A percentile compares a stretch with the other conserved stretches of the same genome.
phyloP scores from a whole-genome alignment of 2,797 vertebrate species.

The Loris lydekkerianus region DNA sequence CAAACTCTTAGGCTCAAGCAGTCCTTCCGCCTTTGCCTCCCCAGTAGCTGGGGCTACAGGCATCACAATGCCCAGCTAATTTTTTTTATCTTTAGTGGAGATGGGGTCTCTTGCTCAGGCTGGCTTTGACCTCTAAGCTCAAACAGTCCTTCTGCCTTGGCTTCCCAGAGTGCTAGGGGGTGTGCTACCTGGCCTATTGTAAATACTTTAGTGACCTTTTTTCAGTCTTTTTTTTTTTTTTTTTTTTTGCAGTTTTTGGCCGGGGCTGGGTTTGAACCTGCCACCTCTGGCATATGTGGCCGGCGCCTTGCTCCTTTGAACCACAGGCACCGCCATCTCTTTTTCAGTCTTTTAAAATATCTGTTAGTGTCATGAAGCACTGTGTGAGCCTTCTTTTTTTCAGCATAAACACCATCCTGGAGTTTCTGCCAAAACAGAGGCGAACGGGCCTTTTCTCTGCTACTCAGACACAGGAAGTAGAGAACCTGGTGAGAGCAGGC shows the following conservation, averaged over 20 bases:
- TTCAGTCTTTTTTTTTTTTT: no score
- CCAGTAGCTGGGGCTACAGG: neutral
- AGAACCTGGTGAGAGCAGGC: slow-evolving; percentile 97
- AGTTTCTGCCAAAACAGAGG: slow-evolving; percentile 95
- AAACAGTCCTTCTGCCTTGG: neutral
- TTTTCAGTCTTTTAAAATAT: neutral
- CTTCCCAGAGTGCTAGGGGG: neutral
- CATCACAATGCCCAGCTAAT: neutral
- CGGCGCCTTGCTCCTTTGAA: no score
- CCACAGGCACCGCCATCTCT: neutral
- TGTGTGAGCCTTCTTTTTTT: neutral
- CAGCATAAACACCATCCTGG: slow-evolving; percentile 96
- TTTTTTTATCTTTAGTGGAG: neutral
- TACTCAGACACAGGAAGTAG: slow-evolving; percentile 98
- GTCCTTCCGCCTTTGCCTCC: neutral
- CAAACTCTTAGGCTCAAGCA: neutral
- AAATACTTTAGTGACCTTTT: neutral
- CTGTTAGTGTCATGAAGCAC: neutral
- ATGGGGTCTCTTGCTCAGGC: neutral
- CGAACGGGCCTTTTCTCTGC: slow-evolving; percentile 98
- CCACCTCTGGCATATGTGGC: no score
- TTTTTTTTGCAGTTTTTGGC: no score
- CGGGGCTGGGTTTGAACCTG: no score
- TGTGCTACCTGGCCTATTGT: neutral
- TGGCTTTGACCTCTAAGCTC: neutral